Conservation (phyloP, 2,113 vertebrate genomes). For the Bostrychus sinensis region DNA sequence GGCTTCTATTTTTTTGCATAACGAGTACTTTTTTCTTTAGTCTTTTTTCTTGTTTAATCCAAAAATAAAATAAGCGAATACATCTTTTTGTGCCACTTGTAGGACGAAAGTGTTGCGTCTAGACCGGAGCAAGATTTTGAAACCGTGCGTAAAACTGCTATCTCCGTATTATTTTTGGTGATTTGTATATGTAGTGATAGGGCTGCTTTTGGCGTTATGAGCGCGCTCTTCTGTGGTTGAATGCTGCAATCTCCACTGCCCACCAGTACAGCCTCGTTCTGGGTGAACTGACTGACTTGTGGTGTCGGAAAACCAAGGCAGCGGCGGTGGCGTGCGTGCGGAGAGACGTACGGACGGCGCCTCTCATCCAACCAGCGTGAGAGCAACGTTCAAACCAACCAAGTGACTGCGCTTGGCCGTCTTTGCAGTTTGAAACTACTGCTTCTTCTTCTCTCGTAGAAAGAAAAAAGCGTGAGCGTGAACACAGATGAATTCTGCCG, state of each 20-base stretch:
- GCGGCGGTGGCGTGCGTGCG: slow-evolving; percentile 39
- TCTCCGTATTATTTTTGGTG: background rate
- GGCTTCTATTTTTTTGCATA: background rate
- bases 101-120: background rate
- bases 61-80: slow-evolving; percentile 24
- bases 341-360: slow-evolving; percentile 66
- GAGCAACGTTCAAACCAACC: slow-evolving; percentile 46
- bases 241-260: slow-evolving; percentile 68
- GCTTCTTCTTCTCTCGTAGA: slow-evolving; percentile 15
- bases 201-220: slow-evolving; percentile 38
- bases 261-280: slow-evolving; percentile 64
- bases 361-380: slow-evolving; percentile 70
- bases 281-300: slow-evolving; percentile 35
- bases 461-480: slow-evolving; percentile 13
- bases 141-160: background rate
- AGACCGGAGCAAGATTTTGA: background rate
- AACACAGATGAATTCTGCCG: slow-evolving; percentile 61
- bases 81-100: slow-evolving; percentile 1
- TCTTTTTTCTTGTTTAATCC: slow-evolving; percentile 14
- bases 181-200: background rate
- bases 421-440: background rate
- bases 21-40: too few species aligned
- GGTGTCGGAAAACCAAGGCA: slow-evolving; percentile 46
- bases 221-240: slow-evolving; percentile 57
- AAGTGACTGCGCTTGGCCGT: slow-evolving; percentile 37